Evolutionary conservation across 1,140 invertebrate species (phyloP), one percentile per base, ranked within the genome.

Genomic region (Drosophila pallidifrons): DNA sequence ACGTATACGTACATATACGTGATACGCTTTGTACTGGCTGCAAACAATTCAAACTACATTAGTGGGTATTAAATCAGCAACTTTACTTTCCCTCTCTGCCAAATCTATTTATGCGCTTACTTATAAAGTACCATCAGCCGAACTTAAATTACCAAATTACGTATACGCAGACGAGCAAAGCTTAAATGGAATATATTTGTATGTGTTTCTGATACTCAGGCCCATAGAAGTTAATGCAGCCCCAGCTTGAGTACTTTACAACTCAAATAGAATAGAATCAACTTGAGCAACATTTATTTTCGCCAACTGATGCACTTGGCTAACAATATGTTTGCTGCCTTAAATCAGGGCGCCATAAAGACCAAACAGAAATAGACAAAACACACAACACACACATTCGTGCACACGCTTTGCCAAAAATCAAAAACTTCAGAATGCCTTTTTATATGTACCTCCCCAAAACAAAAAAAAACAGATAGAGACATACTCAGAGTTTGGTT

Each of bases 261-360:
- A 74, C 55, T 54, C 57, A 74, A 68, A 74, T 68, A 74, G 64
- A 16, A 25, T 25, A 30, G 41, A 45, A 68, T 46, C 52, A 69
- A 69, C 71, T 74, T 68, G 30, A 45, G 43, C 47, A 15, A 73
- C 65, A 74, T 61, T 69, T 61, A 55, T 41, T 68, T 38, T 35
- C 32, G 35, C 46, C 52, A 41, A 51, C 32, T 52, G 54, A 59
- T 74, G 71, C 70, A 73, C 65, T 71, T 51, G 46, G 45, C n/a
- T 13, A 25, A 20, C 64, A 74, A 69, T 69, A 61, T 55, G 71
- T 61, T 74, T 47, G 68, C 16, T 47, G 52, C 30, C 59, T 70
- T 49, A 47, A 75, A 75, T 70, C 51, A 70, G 28, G 58, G 51
- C 58, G 28, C 72, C 72, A 75, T 74, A 63, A 61, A 70, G 51